A percentile compares a stretch with the other conserved stretches of the same genome.
phyloP scores from a whole-genome alignment of 2,113 vertebrate genomes.

The Petrocephalus microphthalmus region DNA sequence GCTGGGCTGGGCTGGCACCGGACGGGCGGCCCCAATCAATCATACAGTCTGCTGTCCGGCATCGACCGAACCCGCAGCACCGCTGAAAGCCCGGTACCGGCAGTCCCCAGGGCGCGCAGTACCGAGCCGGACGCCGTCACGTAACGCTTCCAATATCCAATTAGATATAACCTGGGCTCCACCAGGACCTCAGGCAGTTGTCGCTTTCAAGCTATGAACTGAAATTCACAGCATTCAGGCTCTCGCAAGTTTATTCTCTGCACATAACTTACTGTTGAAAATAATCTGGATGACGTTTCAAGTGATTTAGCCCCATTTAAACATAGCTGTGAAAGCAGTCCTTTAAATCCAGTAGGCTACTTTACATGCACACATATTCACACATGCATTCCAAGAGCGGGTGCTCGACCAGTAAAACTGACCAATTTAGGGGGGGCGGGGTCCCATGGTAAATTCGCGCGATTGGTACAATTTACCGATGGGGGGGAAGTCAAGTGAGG shows the following conservation, averaged over 20 bases:
- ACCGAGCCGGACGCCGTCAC: no score
- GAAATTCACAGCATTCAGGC: neutral
- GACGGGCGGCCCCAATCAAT: neutral
- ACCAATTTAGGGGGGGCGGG: neutral
- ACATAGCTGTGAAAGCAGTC: neutral
- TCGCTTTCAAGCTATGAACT: neutral
- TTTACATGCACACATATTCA: neutral
- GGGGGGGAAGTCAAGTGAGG: no score
- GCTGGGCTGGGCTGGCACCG: neutral
- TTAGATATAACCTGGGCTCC: neutral
- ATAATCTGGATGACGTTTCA: neutral
- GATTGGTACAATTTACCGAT: neutral
- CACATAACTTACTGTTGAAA: neutral
- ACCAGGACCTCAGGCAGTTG: neutral
- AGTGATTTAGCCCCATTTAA: neutral
- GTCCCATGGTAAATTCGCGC: neutral
- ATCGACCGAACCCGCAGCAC: neutral
- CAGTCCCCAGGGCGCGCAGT: neutral
- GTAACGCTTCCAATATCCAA: neutral
- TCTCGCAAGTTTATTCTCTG: neutral
- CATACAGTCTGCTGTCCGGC: neutral
- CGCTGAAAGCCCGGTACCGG: neutral
- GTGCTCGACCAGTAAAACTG: neutral
- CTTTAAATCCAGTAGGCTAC: neutral
- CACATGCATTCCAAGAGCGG: no score